Evolutionary conservation across 2,113 vertebrate genomes (phyloP).

Genomic region (Nothoprocta perdicaria): DNA sequence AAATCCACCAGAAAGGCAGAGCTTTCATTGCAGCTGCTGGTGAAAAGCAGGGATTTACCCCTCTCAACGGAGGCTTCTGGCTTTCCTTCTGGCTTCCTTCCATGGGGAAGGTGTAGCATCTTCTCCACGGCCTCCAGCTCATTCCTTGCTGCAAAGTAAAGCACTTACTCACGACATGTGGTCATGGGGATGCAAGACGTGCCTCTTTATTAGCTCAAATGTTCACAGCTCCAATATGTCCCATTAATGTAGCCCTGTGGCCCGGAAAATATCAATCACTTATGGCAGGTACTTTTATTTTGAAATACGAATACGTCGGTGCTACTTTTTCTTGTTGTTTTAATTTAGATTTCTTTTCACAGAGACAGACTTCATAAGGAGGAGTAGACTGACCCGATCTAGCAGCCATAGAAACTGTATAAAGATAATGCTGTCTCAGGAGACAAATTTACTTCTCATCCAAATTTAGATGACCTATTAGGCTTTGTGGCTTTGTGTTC

Average conservation of each 20-base stretch:
- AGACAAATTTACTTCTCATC: neutral
- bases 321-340: neutral
- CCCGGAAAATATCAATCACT: neutral
- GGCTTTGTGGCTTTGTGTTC: neutral
- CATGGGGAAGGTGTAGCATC: neutral
- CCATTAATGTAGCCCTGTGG: neutral
- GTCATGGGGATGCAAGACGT: neutral
- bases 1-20: rapidly evolving
- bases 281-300: neutral
- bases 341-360: neutral
- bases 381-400: neutral
- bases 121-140: rapidly evolving
- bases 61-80: rapidly evolving
- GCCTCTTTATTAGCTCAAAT: neutral
- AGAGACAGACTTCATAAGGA: neutral
- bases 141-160: neutral
- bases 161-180: rapidly evolving
- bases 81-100: neutral
- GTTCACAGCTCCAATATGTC: neutral
- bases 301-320: neutral
- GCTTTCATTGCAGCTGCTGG: neutral
- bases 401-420: neutral
- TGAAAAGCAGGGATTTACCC: neutral
- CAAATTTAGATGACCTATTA: neutral
- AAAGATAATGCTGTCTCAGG: conserved; percentile 3